Evolutionary conservation across 2,888 invertebrate genomes (phyloP).

Genomic region (Baronia brevicornis): DNA sequence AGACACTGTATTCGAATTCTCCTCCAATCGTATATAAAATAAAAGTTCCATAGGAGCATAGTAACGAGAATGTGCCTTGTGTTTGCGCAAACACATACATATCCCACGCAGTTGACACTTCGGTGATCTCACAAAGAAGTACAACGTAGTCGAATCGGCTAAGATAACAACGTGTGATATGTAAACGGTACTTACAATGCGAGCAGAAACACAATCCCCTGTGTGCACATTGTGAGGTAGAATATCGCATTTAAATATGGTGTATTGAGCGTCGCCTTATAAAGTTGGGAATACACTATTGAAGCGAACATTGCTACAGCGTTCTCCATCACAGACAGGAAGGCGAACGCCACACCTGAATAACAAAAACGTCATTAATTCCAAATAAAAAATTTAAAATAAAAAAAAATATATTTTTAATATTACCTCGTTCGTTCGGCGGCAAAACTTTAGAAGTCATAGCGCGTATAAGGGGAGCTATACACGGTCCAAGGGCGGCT

Average conservation of each 20-base stretch:
- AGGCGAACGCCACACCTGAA: slow-evolving; percentile 83
- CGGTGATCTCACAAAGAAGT: too few species aligned
- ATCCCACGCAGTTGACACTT: too few species aligned
- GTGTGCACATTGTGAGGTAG: slow-evolving; percentile 82
- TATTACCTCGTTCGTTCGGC: slow-evolving; percentile 79
- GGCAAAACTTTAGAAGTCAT: slow-evolving; percentile 87
- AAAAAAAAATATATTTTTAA: slow-evolving; percentile 6
- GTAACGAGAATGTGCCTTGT: too few species aligned
- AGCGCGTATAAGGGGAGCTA: slow-evolving; percentile 86
- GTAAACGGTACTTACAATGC: slow-evolving; percentile 77
- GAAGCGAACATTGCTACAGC: slow-evolving; percentile 86
- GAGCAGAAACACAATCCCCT: slow-evolving; percentile 78
- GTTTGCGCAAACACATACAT: too few species aligned
- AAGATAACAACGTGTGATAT: slow-evolving; percentile 26
- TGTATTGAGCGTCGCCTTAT: slow-evolving; percentile 79
- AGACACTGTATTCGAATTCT: not conserved
- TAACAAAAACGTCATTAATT: too few species aligned
- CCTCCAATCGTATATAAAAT: not conserved
- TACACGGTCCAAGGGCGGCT: slow-evolving; percentile 85
- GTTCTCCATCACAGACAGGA: slow-evolving; percentile 87
- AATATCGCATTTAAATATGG: slow-evolving; percentile 78
- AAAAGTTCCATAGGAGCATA: not conserved
- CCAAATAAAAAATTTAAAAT: too few species aligned
- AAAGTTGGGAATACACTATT: slow-evolving; percentile 82
- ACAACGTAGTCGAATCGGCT: too few species aligned